Base-by-base conservation (phyloP, 2,113 vertebrate species). In the Urocynchramus pylzowi region DNA sequence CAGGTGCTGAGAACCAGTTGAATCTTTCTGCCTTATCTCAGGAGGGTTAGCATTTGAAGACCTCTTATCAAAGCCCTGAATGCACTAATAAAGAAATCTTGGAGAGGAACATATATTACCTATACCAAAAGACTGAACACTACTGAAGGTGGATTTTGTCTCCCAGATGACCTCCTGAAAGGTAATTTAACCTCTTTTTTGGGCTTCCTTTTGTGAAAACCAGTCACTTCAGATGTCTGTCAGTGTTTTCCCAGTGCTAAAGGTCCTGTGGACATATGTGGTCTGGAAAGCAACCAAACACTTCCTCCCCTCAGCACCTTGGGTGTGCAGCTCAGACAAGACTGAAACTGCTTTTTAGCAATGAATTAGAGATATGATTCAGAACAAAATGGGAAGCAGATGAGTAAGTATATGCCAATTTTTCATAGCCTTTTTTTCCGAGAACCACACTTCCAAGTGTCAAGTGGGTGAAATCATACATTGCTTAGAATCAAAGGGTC, bases 401-500 rank as follows among this genome's bases (percentile, higher is more conserved):
- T 86, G 79, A 95, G 47, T 75, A 87, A 90, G 53, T 16, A 27
- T 19, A 49, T 69, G 41, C 20, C 52, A 44, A 9, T 90, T 75
- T 94, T 90, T 78, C 31, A 24, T 78, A 78, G 37, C 9, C 44
- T 21, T 23, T 87, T 69, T 95, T 87, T 47, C 68, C 14, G 33
- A 94, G 35, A 80, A 77, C 39, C 31, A 68, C 67, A 42, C 42
- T 96, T 96, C n/a, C 35, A 67, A 85, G 77, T 69, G 77, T 96
- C 74, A 95, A 92, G 90, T 75, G 70, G 22, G 56, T 95, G 88
- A 96, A 81, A 93, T 73, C n/a, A 81, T n/a, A 77, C 45, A 57
- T 90, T 78, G 59, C 60, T 87, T 93, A 79, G 78, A 79, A 56
- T 92, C 52, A 92, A 45, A 94, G 74, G 93, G 93, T 95, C 94